Evolutionary conservation across 2,888 invertebrate genomes (phyloP).

Genomic region (Agrochola lychnidis): DNA sequence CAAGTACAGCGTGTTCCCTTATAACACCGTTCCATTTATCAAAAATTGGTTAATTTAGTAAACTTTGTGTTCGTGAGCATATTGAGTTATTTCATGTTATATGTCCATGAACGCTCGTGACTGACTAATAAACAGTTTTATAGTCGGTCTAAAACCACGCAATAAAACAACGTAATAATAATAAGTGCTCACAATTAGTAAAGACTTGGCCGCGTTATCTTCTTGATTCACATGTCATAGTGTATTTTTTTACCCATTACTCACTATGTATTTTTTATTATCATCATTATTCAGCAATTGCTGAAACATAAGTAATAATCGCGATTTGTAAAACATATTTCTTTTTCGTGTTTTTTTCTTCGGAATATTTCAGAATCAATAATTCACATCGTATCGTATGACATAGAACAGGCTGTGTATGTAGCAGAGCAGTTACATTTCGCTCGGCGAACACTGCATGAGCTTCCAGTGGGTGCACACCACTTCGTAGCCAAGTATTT

Average conservation of each 20-base stretch:
- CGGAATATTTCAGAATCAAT: neutral
- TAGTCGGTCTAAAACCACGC: slow-evolving; percentile 77
- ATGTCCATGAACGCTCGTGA: slow-evolving; percentile 79
- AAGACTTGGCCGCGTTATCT: slow-evolving; percentile 66
- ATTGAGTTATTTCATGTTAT: slow-evolving; percentile 77
- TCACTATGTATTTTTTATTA: slow-evolving; percentile 2
- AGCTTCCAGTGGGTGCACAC: slow-evolving; percentile 59
- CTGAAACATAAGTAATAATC: neutral
- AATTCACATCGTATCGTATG: neutral
- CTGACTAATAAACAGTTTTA: slow-evolving; percentile 83
- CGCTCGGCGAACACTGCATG: neutral
- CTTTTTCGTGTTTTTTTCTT: neutral
- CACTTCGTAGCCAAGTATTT: slow-evolving; percentile 58
- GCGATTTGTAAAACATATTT: slow-evolving; percentile 44
- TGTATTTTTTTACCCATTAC: slow-evolving; percentile 25
- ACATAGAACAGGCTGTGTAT: slow-evolving; percentile 42
- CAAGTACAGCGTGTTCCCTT: slow-evolving; percentile 75
- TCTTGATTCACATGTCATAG: slow-evolving; percentile 64
- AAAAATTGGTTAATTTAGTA: slow-evolving; percentile 67
- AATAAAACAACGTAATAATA: slow-evolving; percentile 77
- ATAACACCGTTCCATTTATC: slow-evolving; percentile 69
- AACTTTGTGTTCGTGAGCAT: slow-evolving; percentile 74
- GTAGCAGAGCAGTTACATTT: neutral
- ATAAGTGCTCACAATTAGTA: slow-evolving; percentile 67
- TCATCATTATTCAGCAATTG: slow-evolving; percentile 39